phyloP scores from a whole-genome alignment of 2,888 invertebrate genomes.

The Eudemis profundana region DNA sequence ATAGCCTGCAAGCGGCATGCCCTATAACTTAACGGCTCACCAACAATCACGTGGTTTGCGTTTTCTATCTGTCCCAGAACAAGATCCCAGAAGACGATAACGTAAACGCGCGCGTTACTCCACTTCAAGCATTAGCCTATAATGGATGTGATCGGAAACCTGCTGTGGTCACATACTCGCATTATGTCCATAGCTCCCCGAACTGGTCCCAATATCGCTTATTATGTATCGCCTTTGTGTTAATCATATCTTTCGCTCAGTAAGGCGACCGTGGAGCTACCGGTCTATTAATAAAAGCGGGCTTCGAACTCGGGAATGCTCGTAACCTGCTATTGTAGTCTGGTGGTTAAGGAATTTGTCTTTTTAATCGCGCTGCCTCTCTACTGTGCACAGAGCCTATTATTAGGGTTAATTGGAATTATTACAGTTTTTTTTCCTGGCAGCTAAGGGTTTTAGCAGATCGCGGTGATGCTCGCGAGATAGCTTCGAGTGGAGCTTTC shows the following conservation, averaged over 20 bases:
- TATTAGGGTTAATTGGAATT: constrained; percentile 85
- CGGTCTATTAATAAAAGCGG: constrained; percentile 83
- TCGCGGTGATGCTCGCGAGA: constrained; percentile 71
- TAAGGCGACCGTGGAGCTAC: constrained; percentile 77
- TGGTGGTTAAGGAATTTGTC: constrained; percentile 82
- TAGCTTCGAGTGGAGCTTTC: constrained; percentile 72
- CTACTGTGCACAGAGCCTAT: constrained; percentile 74
- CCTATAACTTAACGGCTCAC: constrained; percentile 52
- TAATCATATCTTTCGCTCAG: constrained; percentile 83
- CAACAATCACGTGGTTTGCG: constrained; percentile 30
- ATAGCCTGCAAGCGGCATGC: constrained; percentile 51
- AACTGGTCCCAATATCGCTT: constrained; percentile 82
- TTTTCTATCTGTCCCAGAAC: constrained; percentile 35
- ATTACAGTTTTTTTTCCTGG: constrained; percentile 79
- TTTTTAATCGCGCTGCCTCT: constrained; percentile 81
- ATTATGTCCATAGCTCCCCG: constrained; percentile 73
- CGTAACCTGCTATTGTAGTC: constrained; percentile 81
- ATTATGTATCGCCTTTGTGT: constrained; percentile 82
- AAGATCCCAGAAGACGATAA: constrained; percentile 47
- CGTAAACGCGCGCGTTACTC: constrained; percentile 62
- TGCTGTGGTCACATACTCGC: constrained; percentile 66
- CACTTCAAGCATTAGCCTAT: constrained; percentile 61
- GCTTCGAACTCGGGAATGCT: constrained; percentile 73
- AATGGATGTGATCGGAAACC: constrained; percentile 74
- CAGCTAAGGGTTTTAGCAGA: constrained; percentile 77